Evolutionary conservation across 2,113 vertebrate species (phyloP), one percentile per base, ranked within the genome.

Genomic region (Rhinichthys klamathensis): DNA sequence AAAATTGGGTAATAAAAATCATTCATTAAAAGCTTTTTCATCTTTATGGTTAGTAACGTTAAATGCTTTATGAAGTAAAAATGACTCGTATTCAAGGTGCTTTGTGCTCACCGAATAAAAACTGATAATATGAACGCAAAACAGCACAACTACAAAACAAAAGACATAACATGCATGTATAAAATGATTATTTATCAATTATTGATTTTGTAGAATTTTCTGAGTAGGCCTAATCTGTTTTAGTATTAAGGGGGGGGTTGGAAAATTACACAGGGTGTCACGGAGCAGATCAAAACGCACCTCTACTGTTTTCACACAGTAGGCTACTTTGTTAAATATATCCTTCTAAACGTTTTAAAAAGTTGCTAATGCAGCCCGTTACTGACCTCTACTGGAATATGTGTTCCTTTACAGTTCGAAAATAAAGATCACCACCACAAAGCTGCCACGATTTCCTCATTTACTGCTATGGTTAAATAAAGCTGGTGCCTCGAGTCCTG

Each of bases 341-440:
- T 69, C 18, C 32, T 23, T 69, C 30, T 69, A 35, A 69, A 38
- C 4, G 18, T 21, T 35, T 18, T 21, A 4, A 32, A 65, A 2
- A 8, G 6, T 23, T 78, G 21, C 16, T 12, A 46, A 44, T 46
- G 4, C 6, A 27, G 8, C 38, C 5, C 11, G 13, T 21, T 63
- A 80, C 78, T 65, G 38, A 18, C 78, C 38, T 41, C 78, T 80
- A 27, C 58, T 30, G 78, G 58, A 65, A 63, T 6, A 46, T 1
- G 3, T 18, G 4, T 63, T 41, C 35, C 38, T 27, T 41, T 25
- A 9, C 56, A 79, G 32, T n/a, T 60, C 0, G 11, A 61, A 38
- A 35, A 35, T 32, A 35, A 5, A 58, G 21, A 25, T 2, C 49
- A 16, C 13, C 30, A 54, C 11, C 30, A 30, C 30, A 32, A 21